These are phyloP conservation scores for Polietes domitor DNA, from an alignment of 2,888 invertebrate genomes.

Conservation along the genomic window DNA sequence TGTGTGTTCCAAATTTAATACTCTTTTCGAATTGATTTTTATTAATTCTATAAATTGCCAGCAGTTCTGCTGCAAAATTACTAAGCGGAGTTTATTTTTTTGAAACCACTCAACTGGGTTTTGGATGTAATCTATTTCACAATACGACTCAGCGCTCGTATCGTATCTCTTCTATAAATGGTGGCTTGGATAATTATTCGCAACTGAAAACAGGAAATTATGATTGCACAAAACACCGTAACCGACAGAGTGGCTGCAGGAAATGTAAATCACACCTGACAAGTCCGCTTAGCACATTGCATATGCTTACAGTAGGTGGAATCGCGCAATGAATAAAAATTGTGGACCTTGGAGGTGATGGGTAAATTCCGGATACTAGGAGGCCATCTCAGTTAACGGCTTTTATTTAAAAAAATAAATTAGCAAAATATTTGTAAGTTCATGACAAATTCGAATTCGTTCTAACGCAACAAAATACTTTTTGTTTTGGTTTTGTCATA, in stretches of 20 bases:
- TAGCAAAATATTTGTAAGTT: too few species aligned
- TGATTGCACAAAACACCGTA: background rate
- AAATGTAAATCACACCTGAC: conserved; percentile 8
- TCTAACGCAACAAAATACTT: too few species aligned
- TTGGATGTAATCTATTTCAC: background rate
- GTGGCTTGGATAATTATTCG: background rate
- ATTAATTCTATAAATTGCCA: background rate
- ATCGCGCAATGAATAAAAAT: too few species aligned
- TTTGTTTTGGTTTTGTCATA: too few species aligned
- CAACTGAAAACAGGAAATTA: conserved; percentile 18
- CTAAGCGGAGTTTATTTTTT: too few species aligned
- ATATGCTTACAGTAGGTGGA: background rate
- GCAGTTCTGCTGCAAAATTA: background rate
- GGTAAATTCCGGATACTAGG: too few species aligned
- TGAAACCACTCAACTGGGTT: too few species aligned
- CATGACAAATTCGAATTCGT: too few species aligned
- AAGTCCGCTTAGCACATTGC: background rate
- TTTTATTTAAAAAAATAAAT: too few species aligned
- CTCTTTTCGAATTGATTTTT: background rate
- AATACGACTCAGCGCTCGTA: background rate
- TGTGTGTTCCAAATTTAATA: background rate
- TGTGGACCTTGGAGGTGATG: too few species aligned
- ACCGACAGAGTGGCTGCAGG: background rate
- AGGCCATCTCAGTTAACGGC: too few species aligned
- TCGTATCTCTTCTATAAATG: background rate